Conservation (phyloP, 2,797 vertebrate species). For the Crax fasciolata region DNA sequence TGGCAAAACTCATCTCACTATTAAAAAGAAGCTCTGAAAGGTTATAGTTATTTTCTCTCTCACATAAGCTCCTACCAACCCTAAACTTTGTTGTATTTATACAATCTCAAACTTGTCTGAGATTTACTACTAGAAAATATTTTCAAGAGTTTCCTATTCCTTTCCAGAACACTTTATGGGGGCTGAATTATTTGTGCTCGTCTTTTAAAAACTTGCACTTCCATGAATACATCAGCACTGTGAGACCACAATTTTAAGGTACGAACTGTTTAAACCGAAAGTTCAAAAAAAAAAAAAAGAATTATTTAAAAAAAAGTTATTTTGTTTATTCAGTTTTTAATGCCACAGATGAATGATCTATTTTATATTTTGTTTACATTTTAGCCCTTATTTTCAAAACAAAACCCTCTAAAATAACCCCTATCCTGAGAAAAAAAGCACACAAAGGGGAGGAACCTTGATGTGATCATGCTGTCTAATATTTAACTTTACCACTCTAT, state of each 20-base stretch:
- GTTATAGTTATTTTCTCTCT: neutral
- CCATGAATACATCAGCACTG: neutral
- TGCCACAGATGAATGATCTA: neutral
- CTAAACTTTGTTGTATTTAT: neutral
- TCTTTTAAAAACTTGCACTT: neutral
- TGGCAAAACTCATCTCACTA: conserved; percentile 68
- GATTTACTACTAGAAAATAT: neutral
- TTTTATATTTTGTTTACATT: neutral
- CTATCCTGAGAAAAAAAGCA: rapidly evolving
- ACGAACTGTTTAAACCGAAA: neutral
- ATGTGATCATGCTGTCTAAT: neutral
- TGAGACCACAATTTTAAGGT: neutral
- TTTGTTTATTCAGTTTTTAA: neutral
- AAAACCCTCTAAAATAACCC: neutral
- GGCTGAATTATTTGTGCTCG: neutral
- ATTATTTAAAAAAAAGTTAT: neutral
- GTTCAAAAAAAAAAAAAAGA: neutral
- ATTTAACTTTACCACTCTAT: neutral
- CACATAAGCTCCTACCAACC: neutral
- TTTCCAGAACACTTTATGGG: neutral
- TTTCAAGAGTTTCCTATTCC: neutral
- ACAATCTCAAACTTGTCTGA: neutral
- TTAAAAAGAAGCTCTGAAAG: neutral
- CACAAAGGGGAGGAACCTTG: neutral
- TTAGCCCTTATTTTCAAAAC: neutral